Conservation (phyloP, 2,113 vertebrate species). For the Albula goreensis region DNA sequence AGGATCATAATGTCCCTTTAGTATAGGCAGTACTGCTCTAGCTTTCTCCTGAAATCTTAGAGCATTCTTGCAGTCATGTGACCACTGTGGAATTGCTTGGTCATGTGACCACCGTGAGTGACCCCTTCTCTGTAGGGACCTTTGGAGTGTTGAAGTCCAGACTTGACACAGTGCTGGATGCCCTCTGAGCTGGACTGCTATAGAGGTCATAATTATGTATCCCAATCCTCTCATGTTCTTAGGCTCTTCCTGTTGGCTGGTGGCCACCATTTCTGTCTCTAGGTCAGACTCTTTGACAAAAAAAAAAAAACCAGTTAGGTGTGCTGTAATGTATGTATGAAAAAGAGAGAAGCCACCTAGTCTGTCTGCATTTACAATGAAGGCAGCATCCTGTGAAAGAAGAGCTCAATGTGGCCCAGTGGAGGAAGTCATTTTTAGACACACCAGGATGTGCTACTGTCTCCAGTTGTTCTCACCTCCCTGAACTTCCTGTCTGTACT, state of each 20-base stretch:
- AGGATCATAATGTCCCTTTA: too few species aligned
- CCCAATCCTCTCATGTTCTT: too few species aligned
- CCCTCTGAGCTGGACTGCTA: too few species aligned
- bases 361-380: neutral
- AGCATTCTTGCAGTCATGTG: neutral
- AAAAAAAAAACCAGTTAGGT: neutral
- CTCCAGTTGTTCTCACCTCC: neutral
- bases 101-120: neutral
- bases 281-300: neutral
- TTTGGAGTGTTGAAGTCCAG: too few species aligned
- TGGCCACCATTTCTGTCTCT: neutral
- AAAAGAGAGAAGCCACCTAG: neutral
- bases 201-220: too few species aligned
- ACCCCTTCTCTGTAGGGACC: neutral
- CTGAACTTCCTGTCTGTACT: neutral
- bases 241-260: neutral
- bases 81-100: neutral
- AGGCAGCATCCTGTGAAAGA: neutral
- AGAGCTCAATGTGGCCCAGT: neutral
- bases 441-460: neutral
- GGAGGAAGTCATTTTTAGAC: neutral
- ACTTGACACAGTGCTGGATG: too few species aligned
- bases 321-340: neutral
- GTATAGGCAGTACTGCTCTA: neutral
- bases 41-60: neutral